These are phyloP conservation scores for Scarus forsteni DNA, from an alignment of 2,797 vertebrate genomes.

Conservation along the genomic window DNA sequence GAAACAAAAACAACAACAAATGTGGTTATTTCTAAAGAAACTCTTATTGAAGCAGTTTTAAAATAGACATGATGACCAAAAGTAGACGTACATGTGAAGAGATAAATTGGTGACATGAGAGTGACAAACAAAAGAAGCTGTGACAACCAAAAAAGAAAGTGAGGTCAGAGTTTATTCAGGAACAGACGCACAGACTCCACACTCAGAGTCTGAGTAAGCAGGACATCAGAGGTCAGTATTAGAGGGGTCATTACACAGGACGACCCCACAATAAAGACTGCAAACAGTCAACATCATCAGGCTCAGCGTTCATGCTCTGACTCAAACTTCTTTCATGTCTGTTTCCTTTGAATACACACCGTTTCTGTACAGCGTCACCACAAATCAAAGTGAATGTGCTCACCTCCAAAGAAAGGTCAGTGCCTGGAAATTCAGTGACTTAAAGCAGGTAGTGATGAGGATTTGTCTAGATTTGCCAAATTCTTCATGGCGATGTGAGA, in stretches of 20 bases:
- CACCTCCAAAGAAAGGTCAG: background rate
- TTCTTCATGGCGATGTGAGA: background rate
- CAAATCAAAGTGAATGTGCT: background rate
- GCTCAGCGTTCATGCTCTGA: slow-evolving; percentile 16
- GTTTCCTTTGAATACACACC: slow-evolving; percentile 3
- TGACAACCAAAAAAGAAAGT: slow-evolving; percentile 38
- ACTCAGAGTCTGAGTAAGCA: slow-evolving; percentile 54
- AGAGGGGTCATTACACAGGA: slow-evolving; percentile 61
- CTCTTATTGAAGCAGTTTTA: slow-evolving; percentile 1
- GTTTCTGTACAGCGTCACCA: slow-evolving; percentile 1
- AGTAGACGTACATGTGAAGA: background rate
- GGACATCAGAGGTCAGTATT: slow-evolving; percentile 59
- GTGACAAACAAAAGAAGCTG: slow-evolving; percentile 7
- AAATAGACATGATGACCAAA: background rate
- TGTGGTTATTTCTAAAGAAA: background rate
- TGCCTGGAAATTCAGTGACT: background rate
- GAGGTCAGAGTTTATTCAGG: slow-evolving; percentile 47
- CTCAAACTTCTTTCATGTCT: slow-evolving; percentile 37
- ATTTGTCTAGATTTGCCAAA: background rate
- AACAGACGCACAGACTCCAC: slow-evolving; percentile 42
- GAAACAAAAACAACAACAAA: slow-evolving; percentile 51
- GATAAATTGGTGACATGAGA: background rate
- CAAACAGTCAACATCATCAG: slow-evolving; percentile 40
- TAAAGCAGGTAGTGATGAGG: background rate
- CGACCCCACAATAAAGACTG: slow-evolving; percentile 38